These are phyloP conservation scores for Zaprionus lachaisei DNA, from an alignment of 1,140 invertebrate species.

Conservation along the genomic window DNA sequence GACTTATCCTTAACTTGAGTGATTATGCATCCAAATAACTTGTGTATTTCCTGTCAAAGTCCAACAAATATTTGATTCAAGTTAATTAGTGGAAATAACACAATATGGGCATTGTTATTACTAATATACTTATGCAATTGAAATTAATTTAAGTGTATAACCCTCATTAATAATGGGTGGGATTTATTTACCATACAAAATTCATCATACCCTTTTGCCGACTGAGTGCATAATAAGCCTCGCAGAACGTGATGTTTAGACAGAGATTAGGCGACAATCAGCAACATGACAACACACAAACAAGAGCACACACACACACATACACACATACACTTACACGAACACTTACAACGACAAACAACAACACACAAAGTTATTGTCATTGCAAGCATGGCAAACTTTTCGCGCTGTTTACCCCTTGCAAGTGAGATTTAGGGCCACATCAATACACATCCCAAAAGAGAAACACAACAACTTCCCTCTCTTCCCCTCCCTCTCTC, in stretches of 20 bases:
- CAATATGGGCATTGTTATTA: neutral
- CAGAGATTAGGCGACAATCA: constrained; percentile 73
- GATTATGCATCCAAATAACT: no score
- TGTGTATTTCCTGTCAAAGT: no score
- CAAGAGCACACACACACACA: constrained; percentile 32
- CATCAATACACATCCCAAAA: constrained; percentile 73
- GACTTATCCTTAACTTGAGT: no score
- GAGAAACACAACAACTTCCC: neutral
- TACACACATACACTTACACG: constrained; percentile 11
- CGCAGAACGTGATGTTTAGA: constrained; percentile 60
- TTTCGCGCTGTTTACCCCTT: constrained; percentile 52
- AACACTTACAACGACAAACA: constrained; percentile 13
- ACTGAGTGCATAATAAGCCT: constrained; percentile 40
- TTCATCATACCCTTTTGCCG: constrained; percentile 6
- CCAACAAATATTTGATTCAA: no score
- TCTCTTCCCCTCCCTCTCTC: neutral
- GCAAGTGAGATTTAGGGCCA: constrained; percentile 75
- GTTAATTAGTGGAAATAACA: constrained; percentile 12
- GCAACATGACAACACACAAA: constrained; percentile 40
- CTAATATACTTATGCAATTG: neutral
- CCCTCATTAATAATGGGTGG: neutral
- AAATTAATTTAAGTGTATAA: neutral
- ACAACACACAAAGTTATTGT: constrained; percentile 27
- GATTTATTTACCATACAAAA: neutral
- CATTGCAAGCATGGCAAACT: constrained; percentile 38